Percentiles rank a stretch among this genome's conserved stretches.
Evolutionary conservation across 2,113 vertebrate species (phyloP).

Genomic region (Gracilinanus agilis): DNA sequence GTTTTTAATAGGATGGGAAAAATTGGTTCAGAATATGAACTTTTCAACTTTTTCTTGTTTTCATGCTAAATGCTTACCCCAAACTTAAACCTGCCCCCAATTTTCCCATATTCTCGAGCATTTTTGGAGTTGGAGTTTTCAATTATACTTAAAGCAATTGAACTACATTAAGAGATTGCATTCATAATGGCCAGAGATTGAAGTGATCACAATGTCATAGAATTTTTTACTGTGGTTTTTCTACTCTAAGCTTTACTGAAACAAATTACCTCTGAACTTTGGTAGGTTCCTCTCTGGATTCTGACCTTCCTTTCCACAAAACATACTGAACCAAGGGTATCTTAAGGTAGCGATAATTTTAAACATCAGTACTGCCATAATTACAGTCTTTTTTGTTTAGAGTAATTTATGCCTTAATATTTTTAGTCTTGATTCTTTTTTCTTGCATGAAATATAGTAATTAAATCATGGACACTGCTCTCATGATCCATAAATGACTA

Average conservation of each 20-base stretch:
- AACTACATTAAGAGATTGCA: background rate
- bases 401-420: background rate
- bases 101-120: background rate
- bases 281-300: background rate
- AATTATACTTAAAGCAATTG: background rate
- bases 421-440: background rate
- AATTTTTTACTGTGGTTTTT: background rate
- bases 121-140: background rate
- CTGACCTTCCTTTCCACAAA: background rate
- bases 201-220: background rate
- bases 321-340: background rate
- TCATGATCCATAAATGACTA: background rate
- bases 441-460: background rate
- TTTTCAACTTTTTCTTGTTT: background rate
- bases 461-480: background rate
- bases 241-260: background rate
- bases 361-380: background rate
- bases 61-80: background rate
- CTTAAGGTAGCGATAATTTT: conserved; percentile 2
- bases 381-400: background rate
- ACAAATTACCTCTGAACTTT: background rate
- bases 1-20: background rate
- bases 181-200: background rate
- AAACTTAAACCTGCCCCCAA: background rate
- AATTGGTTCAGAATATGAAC: background rate